These are phyloP conservation scores for Atopsyche davidsoni DNA, from an alignment of 1,140 invertebrate genomes.

Conservation along the genomic window DNA sequence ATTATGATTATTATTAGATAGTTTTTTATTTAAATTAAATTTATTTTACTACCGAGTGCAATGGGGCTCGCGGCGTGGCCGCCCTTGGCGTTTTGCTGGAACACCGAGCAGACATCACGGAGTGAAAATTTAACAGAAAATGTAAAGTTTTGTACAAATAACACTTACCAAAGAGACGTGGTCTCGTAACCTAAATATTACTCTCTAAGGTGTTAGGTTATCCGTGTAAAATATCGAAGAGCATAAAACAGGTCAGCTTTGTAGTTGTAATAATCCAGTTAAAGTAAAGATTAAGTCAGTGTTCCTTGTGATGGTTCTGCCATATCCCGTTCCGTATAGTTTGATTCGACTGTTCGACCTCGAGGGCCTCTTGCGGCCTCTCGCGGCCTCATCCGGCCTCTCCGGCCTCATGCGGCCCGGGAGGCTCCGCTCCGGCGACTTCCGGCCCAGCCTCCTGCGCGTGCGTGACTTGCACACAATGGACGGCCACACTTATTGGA, in stretches of 20 bases:
- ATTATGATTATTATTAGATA: slow-evolving; percentile 45
- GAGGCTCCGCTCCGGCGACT: slow-evolving; percentile 1
- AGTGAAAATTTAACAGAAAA: slow-evolving; percentile 37
- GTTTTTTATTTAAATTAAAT: slow-evolving; percentile 46
- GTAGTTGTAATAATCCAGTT: slow-evolving; percentile 22
- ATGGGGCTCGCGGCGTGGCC: no score
- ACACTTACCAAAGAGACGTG: slow-evolving; percentile 53
- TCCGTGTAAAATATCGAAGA: slow-evolving; percentile 25
- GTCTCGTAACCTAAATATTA: slow-evolving; percentile 45
- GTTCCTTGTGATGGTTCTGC: slow-evolving; percentile 27
- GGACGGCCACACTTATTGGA: slow-evolving; percentile 20
- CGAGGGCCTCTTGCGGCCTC: no score
- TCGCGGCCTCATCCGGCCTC: no score
- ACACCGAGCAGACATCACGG: no score
- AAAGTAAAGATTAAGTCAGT: slow-evolving; percentile 21
- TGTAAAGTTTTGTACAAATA: slow-evolving; percentile 49
- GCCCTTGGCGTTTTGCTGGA: no score
- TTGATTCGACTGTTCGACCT: not conserved
- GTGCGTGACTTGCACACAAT: not conserved
- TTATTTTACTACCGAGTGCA: slow-evolving; percentile 43
- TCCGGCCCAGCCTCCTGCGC: not conserved
- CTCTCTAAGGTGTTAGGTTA: slow-evolving; percentile 28
- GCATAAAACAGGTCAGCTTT: slow-evolving; percentile 23
- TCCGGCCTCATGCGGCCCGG: no score
- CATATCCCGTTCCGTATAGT: slow-evolving; percentile 15